phyloP scores from a whole-genome alignment of 2,113 vertebrate genomes.

The Vulpes ferrilata region DNA sequence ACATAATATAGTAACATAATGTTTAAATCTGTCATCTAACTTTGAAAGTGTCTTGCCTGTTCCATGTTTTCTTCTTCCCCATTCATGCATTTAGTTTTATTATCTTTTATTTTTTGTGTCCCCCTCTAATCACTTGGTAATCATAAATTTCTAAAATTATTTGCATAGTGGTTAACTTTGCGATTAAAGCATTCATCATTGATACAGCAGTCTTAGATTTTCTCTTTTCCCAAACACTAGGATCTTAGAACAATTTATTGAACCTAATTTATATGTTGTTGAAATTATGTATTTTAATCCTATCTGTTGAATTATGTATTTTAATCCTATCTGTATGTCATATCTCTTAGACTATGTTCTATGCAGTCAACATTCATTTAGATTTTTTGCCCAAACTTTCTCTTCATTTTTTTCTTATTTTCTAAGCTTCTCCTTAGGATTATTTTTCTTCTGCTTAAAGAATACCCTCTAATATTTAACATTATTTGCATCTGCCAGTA shows the following conservation, averaged over 20 bases:
- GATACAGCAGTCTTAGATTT: background rate
- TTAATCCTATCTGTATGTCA: conserved; percentile 16
- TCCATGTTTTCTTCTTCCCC: conserved; percentile 11
- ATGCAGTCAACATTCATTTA: background rate
- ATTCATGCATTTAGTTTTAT: background rate
- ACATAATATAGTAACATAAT: background rate
- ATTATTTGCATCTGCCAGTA: background rate
- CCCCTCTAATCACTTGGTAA: background rate
- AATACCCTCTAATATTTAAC: background rate
- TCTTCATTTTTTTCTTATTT: background rate
- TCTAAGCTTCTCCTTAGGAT: background rate
- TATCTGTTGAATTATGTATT: conserved; percentile 11
- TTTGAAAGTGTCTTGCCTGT: background rate
- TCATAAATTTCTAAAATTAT: conserved; percentile 1
- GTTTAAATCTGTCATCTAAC: background rate
- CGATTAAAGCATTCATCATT: background rate
- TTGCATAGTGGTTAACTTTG: background rate
- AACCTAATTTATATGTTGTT: background rate
- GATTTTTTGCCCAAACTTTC: background rate
- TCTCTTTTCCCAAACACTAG: background rate
- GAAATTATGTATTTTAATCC: conserved; percentile 41
- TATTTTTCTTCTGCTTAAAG: conserved; percentile 45
- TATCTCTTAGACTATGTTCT: background rate
- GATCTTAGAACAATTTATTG: background rate
- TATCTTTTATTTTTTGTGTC: background rate